These are phyloP conservation scores for Xanthia icteritia DNA, from an alignment of 2,888 invertebrate species.

Conservation along the genomic window DNA sequence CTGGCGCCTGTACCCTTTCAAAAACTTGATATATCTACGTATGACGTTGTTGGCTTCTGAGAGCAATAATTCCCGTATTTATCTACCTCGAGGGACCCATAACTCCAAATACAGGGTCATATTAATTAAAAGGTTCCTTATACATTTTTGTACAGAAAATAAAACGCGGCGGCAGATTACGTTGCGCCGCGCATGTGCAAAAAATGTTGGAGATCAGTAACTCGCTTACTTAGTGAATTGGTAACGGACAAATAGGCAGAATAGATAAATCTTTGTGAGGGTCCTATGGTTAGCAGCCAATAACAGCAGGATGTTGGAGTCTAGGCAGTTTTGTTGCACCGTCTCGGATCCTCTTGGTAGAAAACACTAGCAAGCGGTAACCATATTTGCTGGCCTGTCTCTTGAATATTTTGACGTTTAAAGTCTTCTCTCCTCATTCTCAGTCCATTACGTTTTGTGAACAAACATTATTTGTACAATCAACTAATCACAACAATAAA, in stretches of 20 bases:
- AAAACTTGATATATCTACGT: neutral
- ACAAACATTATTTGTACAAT: conserved; percentile 1
- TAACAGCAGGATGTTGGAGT: neutral
- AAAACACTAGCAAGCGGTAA: neutral
- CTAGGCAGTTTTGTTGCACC: neutral
- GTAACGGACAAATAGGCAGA: neutral
- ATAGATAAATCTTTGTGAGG: conserved; percentile 6
- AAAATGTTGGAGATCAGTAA: neutral
- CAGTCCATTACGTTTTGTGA: neutral
- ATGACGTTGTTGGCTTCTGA: neutral
- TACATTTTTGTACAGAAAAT: neutral
- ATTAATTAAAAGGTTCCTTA: neutral
- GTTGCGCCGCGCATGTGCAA: neutral
- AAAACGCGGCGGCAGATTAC: neutral
- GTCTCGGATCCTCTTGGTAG: neutral
- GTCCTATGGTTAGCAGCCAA: neutral
- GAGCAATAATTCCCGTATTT: neutral
- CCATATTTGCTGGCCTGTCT: neutral
- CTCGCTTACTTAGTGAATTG: neutral
- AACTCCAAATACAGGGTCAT: neutral
- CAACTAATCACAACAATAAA: conserved; percentile 1
- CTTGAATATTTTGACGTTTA: neutral
- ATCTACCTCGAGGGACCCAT: neutral
- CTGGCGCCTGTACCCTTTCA: neutral
- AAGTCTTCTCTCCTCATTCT: neutral